phyloP scores from a whole-genome alignment of 2,797 vertebrate genomes.

The Acipenser oxyrinchus region DNA sequence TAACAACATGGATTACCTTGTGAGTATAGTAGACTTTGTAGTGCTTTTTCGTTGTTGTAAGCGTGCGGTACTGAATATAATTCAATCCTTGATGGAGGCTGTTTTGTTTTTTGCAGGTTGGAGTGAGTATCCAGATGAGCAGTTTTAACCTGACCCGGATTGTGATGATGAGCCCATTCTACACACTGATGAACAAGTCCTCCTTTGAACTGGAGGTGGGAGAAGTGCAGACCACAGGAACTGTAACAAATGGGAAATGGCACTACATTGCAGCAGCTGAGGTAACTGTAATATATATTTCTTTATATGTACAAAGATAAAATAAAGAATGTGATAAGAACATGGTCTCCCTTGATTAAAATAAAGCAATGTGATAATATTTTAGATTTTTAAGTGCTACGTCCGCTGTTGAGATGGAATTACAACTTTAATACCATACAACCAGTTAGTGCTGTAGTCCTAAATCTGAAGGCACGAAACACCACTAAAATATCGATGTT shows the following conservation, averaged over 20 bases:
- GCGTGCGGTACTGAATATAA: too few species aligned
- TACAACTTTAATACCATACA: too few species aligned
- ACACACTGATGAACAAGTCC: conserved; percentile 84
- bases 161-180: conserved; percentile 88
- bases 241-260: conserved; percentile 64
- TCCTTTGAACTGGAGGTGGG: conserved; percentile 90
- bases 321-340: too few species aligned
- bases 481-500: too few species aligned
- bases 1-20: conserved; percentile 79
- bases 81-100: too few species aligned
- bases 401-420: too few species aligned
- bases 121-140: conserved; percentile 90
- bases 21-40: conserved; percentile 36
- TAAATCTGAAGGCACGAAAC: too few species aligned
- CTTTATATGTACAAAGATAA: too few species aligned
- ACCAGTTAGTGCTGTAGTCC: not conserved
- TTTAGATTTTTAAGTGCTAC: too few species aligned
- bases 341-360: too few species aligned
- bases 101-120: conserved; percentile 60
- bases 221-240: conserved; percentile 59
- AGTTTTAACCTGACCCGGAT: conserved; percentile 88
- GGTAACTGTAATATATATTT: conserved; percentile 43
- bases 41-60: too few species aligned
- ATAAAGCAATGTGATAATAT: too few species aligned
- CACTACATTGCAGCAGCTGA: conserved; percentile 78